These are phyloP conservation scores for Celastrina argiolus DNA, from an alignment of 2,888 invertebrate genomes.

Conservation along the genomic window DNA sequence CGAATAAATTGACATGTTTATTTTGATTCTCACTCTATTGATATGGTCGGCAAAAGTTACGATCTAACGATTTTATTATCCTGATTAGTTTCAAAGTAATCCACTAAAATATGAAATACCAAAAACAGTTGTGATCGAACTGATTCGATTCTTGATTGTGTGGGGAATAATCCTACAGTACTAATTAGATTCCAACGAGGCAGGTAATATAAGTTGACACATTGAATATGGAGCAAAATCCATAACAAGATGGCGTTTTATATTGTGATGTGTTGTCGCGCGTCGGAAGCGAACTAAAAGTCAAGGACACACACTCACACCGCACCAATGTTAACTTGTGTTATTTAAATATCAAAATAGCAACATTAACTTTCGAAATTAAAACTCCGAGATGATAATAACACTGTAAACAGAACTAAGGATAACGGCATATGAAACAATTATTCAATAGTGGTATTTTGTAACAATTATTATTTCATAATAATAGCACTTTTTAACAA, in stretches of 20 bases:
- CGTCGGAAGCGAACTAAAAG: conserved; percentile 74
- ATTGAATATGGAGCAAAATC: conserved; percentile 22
- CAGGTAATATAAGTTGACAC: background rate
- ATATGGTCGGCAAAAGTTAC: too few species aligned
- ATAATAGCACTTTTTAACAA: too few species aligned
- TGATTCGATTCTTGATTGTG: too few species aligned
- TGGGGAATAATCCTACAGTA: background rate
- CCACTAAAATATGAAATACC: too few species aligned
- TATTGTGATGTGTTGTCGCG: conserved; percentile 56
- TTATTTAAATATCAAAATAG: conserved; percentile 73
- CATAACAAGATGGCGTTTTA: conserved; percentile 27
- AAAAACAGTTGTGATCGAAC: too few species aligned
- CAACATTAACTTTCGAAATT: conserved; percentile 67
- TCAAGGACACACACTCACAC: conserved; percentile 63
- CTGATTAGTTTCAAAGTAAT: too few species aligned
- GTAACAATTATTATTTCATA: too few species aligned
- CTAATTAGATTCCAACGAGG: conserved; percentile 14
- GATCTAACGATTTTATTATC: too few species aligned
- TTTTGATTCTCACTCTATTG: too few species aligned
- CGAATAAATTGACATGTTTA: too few species aligned
- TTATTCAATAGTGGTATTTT: background rate
- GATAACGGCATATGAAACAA: conserved; percentile 21
- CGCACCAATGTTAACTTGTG: conserved; percentile 77
- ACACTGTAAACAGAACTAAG: conserved; percentile 33
- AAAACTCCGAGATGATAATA: conserved; percentile 55